Percentiles rank a stretch among this genome's conserved stretches.
Evolutionary conservation across 2,113 vertebrate species (phyloP).

Genomic region (Salvelinus sp.): DNA sequence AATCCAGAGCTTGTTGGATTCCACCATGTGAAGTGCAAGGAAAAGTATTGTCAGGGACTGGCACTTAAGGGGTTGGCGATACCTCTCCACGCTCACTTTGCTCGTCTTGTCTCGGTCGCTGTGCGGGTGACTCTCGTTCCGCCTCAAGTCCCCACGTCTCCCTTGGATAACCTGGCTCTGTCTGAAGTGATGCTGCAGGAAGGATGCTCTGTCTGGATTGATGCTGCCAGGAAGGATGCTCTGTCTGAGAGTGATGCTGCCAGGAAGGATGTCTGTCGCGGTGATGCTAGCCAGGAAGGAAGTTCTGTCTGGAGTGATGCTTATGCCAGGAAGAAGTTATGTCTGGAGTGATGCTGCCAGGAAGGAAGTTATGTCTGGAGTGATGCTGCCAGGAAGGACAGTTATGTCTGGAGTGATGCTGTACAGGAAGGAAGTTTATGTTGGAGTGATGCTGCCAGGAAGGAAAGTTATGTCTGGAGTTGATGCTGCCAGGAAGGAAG

Average conservation of each 20-base stretch:
- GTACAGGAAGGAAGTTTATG: slow-evolving; percentile 1
- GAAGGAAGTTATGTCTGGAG: slow-evolving; percentile 39
- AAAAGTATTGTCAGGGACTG: slow-evolving; percentile 71
- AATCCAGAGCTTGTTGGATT: slow-evolving; percentile 44
- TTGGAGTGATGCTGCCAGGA: slow-evolving; percentile 50
- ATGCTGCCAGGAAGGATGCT: slow-evolving; percentile 60
- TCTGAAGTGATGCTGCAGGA: slow-evolving; percentile 43
- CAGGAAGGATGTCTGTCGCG: slow-evolving; percentile 48
- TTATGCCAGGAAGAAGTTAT: slow-evolving; percentile 22
- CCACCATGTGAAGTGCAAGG: slow-evolving; percentile 62
- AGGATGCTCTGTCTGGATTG: no score
- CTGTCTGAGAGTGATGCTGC: slow-evolving; percentile 31
- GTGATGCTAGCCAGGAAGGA: slow-evolving; percentile 59
- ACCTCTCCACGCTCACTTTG: slow-evolving; percentile 28
- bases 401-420: slow-evolving; percentile 12
- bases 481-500: slow-evolving; percentile 31
- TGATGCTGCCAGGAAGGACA: slow-evolving; percentile 36
- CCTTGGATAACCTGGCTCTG: slow-evolving; percentile 56
- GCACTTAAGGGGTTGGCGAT: slow-evolving; percentile 59
- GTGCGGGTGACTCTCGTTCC: slow-evolving; percentile 3
- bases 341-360: slow-evolving; percentile 45
- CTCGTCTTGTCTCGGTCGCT: slow-evolving; percentile 4
- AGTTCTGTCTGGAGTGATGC: slow-evolving; percentile 14
- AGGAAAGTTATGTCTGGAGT: slow-evolving; percentile 36
- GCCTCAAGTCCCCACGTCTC: slow-evolving; percentile 8